Evolutionary conservation across 2,888 invertebrate species (phyloP), one percentile per base, ranked within the genome.

Genomic region (Phyllotreta cruciferae): DNA sequence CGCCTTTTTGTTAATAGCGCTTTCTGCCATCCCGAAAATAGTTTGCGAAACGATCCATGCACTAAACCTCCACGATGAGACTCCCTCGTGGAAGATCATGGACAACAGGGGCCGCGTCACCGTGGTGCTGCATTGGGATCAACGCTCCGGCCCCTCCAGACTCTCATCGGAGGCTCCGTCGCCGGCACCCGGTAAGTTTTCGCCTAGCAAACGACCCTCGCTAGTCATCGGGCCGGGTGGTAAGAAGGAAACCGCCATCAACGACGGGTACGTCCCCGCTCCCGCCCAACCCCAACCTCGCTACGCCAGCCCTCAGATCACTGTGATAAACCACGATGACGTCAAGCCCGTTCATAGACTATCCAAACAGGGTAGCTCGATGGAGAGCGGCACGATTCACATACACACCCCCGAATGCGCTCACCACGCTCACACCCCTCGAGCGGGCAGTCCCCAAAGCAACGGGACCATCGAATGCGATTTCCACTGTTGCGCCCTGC

Each of bases 61-160:
- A 74, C 86, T 96, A 86, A 94, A 95, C 84, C 86, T 96, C 82
- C 94, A 94, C 86, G 93, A 94, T 92, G 94, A 95, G 85, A 94
- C 94, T 82, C 95, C 96, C 81, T 94, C 94, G 85, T 96, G 96
- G 96, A 96, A 96, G 85, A 95, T 96, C 86, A 95, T 95, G 94
- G 96, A 96, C 90, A 94, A 94, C 88, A 94, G 94, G 86, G 96
- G 95, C 82, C 91, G 94, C 82, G 93, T 96, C 85, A 96, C 96
- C 79, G 94, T 96, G 85, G 95, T 96, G 82, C 86, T 96, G 82
- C 94, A 96, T 85, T 96, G 96, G 96, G 96, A 96, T 86, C 94
- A 94, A 85, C 90, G 93, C 76, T 90, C 87, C 82, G 87, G 86
- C 77, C 82, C 70, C 13, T 69, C 69, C 6, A 73, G 84, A 72